Conservation (phyloP, 2,888 invertebrate genomes). For the Diaprepes abbreviatus region DNA sequence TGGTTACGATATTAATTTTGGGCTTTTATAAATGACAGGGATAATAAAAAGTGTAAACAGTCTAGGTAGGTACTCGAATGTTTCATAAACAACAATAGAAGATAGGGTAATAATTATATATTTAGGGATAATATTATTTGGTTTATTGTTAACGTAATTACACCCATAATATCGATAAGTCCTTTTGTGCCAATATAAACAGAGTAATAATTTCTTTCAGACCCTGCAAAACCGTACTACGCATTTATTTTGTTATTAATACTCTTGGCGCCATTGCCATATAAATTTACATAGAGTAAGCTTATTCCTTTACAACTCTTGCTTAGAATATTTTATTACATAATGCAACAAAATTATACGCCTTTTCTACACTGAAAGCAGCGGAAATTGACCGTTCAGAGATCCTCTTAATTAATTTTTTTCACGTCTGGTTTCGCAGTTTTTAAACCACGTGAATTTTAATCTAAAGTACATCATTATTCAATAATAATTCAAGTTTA, state of each 20-base stretch:
- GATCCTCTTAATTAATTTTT: slow-evolving; percentile 16
- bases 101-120: background rate
- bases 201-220: background rate
- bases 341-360: slow-evolving; percentile 17
- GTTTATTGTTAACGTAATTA: background rate
- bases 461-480: background rate
- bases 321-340: slow-evolving; percentile 20
- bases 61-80: background rate
- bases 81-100: background rate
- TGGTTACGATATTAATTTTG: background rate
- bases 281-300: slow-evolving; percentile 13
- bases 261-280: slow-evolving; percentile 6
- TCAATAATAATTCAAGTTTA: background rate
- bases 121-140: background rate
- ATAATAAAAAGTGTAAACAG: background rate
- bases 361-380: slow-evolving; percentile 8
- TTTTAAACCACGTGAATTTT: background rate
- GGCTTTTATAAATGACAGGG: background rate
- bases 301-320: slow-evolving; percentile 4
- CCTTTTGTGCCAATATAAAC: background rate
- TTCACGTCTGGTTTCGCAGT: slow-evolving; percentile 10
- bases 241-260: background rate
- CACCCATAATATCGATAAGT: background rate
- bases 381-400: slow-evolving; percentile 24
- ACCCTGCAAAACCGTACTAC: background rate